Evolutionary conservation across 2,797 vertebrate genomes (phyloP), one percentile per base, ranked within the genome.

Genomic region (Anas acuta): DNA sequence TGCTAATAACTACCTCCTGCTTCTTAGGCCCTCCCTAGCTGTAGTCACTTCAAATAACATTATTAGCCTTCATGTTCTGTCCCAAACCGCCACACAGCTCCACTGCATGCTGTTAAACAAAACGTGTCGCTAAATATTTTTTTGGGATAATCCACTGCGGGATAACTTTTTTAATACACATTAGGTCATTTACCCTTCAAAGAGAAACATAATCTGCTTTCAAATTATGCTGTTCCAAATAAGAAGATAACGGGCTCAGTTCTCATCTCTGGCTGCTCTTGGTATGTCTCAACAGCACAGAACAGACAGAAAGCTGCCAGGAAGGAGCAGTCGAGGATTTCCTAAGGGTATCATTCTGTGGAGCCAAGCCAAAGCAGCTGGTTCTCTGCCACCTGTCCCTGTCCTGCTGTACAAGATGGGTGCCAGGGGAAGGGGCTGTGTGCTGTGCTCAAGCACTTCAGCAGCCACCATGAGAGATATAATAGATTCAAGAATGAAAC

Each of bases 191-290:
- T 95, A 89, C 62, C 84, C 84, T 95, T 92, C 94, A 95, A 95
- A 96, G 83, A 89, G 88, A 96, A 96, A 90, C 81, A 95, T 90
- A 95, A 96, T 95, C 94, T 95, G 72, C 92, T 96, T 96, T 95
- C 90, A 92, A 93, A 93, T 72, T 80, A 92, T 16, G 69, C 86
- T 95, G 89, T 65, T 95, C 35, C 93, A 92, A 96, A 82, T 81
- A 95, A 87, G 81, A 93, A 93, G 93, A 95, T 89, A 96, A 95
- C 78, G 82, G 61, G 60, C 84, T 95, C 92, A 53, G 75, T 92
- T 93, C 78, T 92, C 92, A 87, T 83, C 88, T 87, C 94, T 75
- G 69, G 73, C 92, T 91, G 88, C 62, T 94, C 89, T 78, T 83
- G 45, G 85, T 84, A 72, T 25, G 77, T 93, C 94, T 95, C 94